Evolutionary conservation across 2,797 vertebrate genomes (phyloP), one percentile per base, ranked within the genome.

Genomic region (Melanogrammus aeglefinus): DNA sequence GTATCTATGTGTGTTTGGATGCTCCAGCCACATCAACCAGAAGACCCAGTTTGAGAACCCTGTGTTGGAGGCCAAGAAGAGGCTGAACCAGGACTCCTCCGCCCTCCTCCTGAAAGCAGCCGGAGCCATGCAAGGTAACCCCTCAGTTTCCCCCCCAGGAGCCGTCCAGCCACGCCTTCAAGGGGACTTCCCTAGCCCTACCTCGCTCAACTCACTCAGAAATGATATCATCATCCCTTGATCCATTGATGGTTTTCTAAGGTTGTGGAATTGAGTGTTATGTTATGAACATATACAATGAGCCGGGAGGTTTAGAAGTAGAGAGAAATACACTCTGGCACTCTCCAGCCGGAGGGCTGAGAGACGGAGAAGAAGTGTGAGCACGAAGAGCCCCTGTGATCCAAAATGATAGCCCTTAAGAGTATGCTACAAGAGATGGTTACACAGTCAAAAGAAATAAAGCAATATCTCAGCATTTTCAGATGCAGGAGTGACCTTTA

Each of bases 1-100:
- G 78, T 76, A 31, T 70, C 51, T 82, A 27, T 74, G 69, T 47
- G 10, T 47, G 66, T 76, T 63, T 79, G 21, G 75, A 2, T 84
- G 57, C 88, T 87, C 74, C 83, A 93, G 98, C 88, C 98, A 99
- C 79, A 97, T 99, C 88, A 99, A 98, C 93, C 97, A 99, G 95
- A 99, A 97, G 95, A 99, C 98, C 70, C 98, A 99, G 88, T 99
- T 99, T 94, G 98, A 99, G 94, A 99, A 99, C 85, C 98, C 98
- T 0, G 97, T 99, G 77, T 89, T 97, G 90, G 97, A 99, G 94
- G 97, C 98, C 79, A 99, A 98, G 92, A 96, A 96, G 82, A 99
- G 95, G 86, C 84, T 94, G 73, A 92, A 80, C 84, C 91, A 93
- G 75, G 94, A 94, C 72, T 86, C 86, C 1, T 80, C 90, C 7